phyloP scores from a whole-genome alignment of 2,113 vertebrate genomes.

The Ciconia boyciana region DNA sequence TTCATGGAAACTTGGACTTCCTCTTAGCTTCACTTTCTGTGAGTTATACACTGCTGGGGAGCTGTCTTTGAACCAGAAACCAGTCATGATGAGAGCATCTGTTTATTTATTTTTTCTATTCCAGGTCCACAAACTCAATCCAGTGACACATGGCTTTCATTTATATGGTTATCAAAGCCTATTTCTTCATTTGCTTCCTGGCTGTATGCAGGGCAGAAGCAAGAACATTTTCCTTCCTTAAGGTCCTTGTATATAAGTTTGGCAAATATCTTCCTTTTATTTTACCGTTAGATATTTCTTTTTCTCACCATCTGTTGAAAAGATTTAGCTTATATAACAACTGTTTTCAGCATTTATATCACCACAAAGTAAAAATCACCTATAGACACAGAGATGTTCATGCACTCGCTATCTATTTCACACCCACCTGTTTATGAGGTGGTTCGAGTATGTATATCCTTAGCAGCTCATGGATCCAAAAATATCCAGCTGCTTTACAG shows the following conservation, averaged over 20 bases:
- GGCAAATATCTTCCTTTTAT: background rate
- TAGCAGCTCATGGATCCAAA: background rate
- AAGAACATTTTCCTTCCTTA: background rate
- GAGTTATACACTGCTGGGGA: background rate
- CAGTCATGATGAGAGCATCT: background rate
- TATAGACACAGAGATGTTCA: background rate
- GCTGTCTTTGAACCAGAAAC: constrained; percentile 39
- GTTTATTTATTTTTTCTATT: background rate
- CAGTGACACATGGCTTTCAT: constrained; percentile 28
- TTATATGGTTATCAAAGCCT: constrained; percentile 23
- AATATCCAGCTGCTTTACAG: background rate
- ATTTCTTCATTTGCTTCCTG: constrained; percentile 3
- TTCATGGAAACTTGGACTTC: constrained; percentile 53
- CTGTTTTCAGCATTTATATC: constrained; percentile 12
- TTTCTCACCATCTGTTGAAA: constrained; percentile 14
- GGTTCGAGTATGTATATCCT: background rate
- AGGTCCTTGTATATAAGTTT: background rate
- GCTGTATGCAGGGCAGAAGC: background rate
- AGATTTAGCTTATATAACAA: background rate
- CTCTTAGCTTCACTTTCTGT: constrained; percentile 54
- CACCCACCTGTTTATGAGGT: background rate
- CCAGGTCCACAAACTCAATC: background rate
- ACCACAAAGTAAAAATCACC: background rate
- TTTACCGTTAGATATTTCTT: background rate
- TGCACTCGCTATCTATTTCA: background rate